Evolutionary conservation across 2,888 invertebrate species (phyloP), one percentile per base, ranked within the genome.

Genomic region (Halocaridina rubra): DNA sequence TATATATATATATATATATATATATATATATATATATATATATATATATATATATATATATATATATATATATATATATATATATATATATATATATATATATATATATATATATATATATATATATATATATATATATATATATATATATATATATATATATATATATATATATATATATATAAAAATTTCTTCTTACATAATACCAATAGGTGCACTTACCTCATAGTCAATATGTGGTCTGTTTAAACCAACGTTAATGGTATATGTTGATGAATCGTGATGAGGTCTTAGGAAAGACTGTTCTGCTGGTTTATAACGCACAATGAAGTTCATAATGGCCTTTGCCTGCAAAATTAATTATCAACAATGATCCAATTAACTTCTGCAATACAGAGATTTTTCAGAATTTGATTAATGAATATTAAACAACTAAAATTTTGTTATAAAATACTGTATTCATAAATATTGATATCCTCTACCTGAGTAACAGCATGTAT

Each of bases 251-350:
- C 98, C 98, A 88, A 99, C 93, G 91, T 99, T 99, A 89, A 99
- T 96, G 39, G 98, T 99, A 91, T 97, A 99, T 0, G 99, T 99
- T 7, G 99, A 99, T 75, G 98, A 96, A 91, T 99, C 99, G 90
- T 99, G 98, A 91, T 99, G 99, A 0, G 99, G 98, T 24, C 97
- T 93, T 88, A 99, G 92, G 0, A 94, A 95, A 0, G 98, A 96
- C 91, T 99, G 99, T 91, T 99, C 98, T 90, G 97, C 96, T 0
- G 99, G 99, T 80, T 94, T 94, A 92, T 99, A 99, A 71, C 98
- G 94, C 0, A 99, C 99, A 87, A 99, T 96, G 91, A 99, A 99
- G 92, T 99, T 99, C 98, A 99, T 97, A 61, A 96, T 90, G 0
- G 99, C 96, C 78, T 94, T 64, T 8, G 86, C 88, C 94, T 0